A percentile compares a stretch with the other conserved stretches of the same genome.
Evolutionary conservation across 2,797 vertebrate genomes (phyloP).

Genomic region (Melanitta fusca): DNA sequence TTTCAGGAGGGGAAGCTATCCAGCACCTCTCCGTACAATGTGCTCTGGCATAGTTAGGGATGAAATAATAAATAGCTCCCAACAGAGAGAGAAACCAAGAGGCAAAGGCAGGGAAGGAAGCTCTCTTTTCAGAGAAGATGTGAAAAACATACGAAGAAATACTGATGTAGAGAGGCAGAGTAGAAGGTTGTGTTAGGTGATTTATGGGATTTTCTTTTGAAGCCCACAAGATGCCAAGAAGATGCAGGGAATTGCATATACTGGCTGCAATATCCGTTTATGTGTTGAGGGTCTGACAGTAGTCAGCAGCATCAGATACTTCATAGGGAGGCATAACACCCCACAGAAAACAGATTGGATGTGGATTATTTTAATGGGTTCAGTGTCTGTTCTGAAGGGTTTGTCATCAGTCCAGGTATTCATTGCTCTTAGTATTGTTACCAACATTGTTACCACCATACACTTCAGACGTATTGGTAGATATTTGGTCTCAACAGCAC

Average conservation of each 20-base stretch:
- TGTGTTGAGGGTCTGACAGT: neutral
- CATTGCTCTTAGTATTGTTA: neutral
- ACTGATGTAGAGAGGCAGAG: neutral
- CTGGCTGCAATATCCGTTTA: neutral
- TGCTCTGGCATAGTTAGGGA: neutral
- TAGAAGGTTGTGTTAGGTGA: neutral
- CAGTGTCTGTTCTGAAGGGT: neutral
- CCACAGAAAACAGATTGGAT: neutral
- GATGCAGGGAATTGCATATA: neutral
- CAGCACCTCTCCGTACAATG: neutral
- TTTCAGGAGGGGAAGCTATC: neutral
- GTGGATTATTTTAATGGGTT: neutral
- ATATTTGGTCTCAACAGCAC: neutral
- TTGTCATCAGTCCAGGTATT: neutral
- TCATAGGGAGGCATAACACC: neutral
- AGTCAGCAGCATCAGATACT: neutral
- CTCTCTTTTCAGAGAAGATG: neutral
- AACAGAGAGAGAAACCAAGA: conserved; percentile 9
- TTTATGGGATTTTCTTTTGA: conserved; percentile 18
- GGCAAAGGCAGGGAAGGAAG: conserved; percentile 26
- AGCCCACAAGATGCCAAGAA: neutral
- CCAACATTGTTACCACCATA: neutral
- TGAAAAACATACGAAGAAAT: conserved; percentile 6
- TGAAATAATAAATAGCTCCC: conserved; percentile 8
- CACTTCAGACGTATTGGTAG: neutral